Conservation (phyloP, 2,113 vertebrate species). For the Rhabdomys dilectus region DNA sequence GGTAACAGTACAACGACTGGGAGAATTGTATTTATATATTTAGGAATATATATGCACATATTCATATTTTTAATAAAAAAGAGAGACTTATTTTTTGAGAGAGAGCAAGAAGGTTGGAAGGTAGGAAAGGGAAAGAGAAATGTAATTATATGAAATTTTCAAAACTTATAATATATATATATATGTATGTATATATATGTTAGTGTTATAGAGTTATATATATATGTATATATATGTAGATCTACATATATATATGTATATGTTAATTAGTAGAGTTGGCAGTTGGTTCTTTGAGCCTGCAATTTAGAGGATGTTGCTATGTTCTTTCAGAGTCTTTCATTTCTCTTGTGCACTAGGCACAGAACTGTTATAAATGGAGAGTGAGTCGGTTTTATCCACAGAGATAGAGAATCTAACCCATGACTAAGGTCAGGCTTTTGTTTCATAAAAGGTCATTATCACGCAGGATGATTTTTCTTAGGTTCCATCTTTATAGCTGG, state of each 20-base stretch:
- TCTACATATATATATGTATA: not conserved
- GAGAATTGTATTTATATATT: not conserved
- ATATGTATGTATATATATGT: not conserved
- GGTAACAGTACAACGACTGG: no score
- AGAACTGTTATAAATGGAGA: not conserved
- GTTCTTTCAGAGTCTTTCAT: not conserved
- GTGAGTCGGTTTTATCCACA: not conserved
- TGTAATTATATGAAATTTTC: not conserved
- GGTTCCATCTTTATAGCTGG: not conserved
- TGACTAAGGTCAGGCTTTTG: not conserved
- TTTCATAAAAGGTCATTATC: not conserved
- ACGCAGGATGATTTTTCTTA: slow-evolving; percentile 3
- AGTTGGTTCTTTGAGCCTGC: not conserved
- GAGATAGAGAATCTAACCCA: not conserved
- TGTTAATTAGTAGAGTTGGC: not conserved
- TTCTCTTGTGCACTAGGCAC: not conserved
- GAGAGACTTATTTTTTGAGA: not conserved
- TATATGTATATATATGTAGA: not conserved
- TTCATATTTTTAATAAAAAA: not conserved
- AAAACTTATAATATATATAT: not conserved
- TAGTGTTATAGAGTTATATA: no score
- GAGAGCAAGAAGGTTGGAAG: not conserved
- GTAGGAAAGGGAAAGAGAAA: not conserved
- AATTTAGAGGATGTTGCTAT: not conserved
- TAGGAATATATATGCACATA: no score